Evolutionary conservation across 2,888 invertebrate species (phyloP).

Genomic region (Phengaris arion): DNA sequence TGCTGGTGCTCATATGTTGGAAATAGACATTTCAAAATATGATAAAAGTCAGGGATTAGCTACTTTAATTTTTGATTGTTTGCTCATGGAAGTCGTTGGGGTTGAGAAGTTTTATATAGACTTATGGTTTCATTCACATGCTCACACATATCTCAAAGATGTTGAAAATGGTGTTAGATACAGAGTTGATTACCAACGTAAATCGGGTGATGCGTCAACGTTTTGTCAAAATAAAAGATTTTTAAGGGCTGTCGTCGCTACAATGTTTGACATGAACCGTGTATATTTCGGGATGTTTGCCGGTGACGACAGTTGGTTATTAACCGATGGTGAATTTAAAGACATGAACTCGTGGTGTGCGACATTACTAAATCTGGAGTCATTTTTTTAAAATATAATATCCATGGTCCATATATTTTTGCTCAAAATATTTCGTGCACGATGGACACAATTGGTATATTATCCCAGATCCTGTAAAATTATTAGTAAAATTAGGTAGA

Average conservation of each 20-base stretch:
- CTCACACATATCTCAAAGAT: neutral
- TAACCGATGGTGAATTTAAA: neutral
- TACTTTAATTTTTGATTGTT: neutral
- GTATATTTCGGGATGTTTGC: neutral
- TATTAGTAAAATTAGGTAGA: neutral
- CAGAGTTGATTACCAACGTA: neutral
- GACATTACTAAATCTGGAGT: neutral
- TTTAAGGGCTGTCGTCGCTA: neutral
- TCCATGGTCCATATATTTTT: neutral
- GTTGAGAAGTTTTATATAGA: neutral
- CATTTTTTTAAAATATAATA: neutral
- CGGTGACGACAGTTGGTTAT: no score
- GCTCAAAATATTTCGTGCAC: neutral
- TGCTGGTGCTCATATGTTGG: neutral
- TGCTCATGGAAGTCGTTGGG: neutral
- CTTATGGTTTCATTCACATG: neutral
- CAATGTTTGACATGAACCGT: neutral
- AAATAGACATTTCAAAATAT: neutral
- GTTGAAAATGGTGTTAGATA: neutral
- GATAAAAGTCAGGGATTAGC: neutral
- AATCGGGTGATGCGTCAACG: neutral
- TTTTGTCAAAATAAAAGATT: neutral
- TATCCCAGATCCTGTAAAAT: neutral
- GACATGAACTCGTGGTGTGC: neutral
- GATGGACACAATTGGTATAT: neutral